phyloP scores from a whole-genome alignment of 2,797 vertebrate species.

The Varecia variegata region DNA sequence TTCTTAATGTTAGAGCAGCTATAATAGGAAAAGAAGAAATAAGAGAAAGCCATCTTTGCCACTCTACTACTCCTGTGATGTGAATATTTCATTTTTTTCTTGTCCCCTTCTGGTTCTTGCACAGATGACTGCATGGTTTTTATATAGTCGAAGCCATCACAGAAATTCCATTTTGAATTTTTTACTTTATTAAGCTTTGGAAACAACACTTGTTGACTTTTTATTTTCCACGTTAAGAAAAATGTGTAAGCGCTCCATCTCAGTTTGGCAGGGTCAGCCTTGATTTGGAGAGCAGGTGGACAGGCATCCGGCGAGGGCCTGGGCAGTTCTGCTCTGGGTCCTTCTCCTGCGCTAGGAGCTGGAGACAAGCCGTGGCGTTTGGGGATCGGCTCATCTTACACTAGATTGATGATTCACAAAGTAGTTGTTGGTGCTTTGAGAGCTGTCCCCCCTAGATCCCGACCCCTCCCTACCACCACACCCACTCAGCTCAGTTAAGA shows the following conservation, averaged over 20 bases:
- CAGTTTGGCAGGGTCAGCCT: not conserved
- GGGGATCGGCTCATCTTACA: not conserved
- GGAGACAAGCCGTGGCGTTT: not conserved
- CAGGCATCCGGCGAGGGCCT: too few species aligned
- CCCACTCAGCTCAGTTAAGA: not conserved
- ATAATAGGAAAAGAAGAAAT: not conserved
- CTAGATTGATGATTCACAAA: not conserved
- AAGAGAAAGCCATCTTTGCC: not conserved
- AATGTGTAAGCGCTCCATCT: not conserved
- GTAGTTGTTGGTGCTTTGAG: not conserved
- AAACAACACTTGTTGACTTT: not conserved
- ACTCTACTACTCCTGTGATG: not conserved
- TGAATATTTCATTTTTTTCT: not conserved
- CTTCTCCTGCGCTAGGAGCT: not conserved
- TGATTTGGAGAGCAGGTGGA: not conserved
- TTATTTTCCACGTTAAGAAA: not conserved
- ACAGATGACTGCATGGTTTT: not conserved
- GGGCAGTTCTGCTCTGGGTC: not conserved
- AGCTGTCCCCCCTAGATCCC: not conserved
- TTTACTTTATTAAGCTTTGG: not conserved
- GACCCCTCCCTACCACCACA: fast-evolving
- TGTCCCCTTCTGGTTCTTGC: not conserved
- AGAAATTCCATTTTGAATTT: conserved; percentile 8
- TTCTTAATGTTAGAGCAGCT: not conserved
- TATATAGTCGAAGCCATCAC: not conserved